Conservation (phyloP, 30 jellyfish, hydroid and myxozoan genomes). For the Cassiopea xamachana region DNA sequence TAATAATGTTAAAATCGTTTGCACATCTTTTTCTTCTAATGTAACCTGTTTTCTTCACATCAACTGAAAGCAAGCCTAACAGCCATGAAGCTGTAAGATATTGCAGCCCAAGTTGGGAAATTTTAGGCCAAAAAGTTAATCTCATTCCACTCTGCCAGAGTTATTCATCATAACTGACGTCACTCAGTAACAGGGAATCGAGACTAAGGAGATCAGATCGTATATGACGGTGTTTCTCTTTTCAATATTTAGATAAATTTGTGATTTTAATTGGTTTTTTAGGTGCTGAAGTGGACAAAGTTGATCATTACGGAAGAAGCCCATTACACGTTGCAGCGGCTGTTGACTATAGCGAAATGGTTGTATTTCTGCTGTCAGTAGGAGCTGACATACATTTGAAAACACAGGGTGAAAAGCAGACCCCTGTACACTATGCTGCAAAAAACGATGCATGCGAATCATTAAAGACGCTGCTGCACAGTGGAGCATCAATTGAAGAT, state of each 20-base stretch:
- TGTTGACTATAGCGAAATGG: constrained; percentile 94
- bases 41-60: too few species aligned
- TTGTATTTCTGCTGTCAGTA: constrained; percentile 64
- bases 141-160: too few species aligned
- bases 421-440: constrained; percentile 97
- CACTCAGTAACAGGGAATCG: too few species aligned
- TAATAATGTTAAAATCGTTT: neutral
- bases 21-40: too few species aligned
- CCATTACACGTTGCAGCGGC: constrained; percentile 99
- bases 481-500: constrained; percentile 87
- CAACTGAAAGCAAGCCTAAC: too few species aligned
- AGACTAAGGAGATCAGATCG: too few species aligned
- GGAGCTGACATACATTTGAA: constrained; percentile 85
- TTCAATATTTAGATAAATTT: too few species aligned
- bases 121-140: too few species aligned
- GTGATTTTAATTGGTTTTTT: neutral
- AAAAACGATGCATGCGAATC: constrained; percentile 90
- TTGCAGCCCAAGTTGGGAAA: too few species aligned
- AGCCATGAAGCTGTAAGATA: too few species aligned
- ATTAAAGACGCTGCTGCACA: constrained; percentile 58
- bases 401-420: constrained; percentile 91
- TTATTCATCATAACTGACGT: too few species aligned
- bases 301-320: constrained; percentile 92
- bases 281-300: constrained; percentile 93
- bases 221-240: too few species aligned